Evolutionary conservation across 2,113 vertebrate genomes (phyloP).

Genomic region (Bos indicus): DNA sequence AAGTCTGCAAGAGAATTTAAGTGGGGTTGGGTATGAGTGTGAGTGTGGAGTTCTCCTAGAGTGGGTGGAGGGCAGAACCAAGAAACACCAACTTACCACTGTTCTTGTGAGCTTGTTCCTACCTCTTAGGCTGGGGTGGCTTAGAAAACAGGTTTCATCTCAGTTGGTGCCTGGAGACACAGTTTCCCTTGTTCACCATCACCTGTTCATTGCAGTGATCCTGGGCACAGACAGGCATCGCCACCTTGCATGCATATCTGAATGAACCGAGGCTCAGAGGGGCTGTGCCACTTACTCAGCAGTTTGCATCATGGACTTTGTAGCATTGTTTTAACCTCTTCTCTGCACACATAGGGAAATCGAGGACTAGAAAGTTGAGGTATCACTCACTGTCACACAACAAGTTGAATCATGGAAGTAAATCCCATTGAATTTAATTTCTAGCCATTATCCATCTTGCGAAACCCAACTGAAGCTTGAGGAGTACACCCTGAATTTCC

Average conservation of each 20-base stretch:
- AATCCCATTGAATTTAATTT: not conserved
- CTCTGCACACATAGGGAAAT: not conserved
- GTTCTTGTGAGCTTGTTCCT: not conserved
- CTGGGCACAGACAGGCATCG: not conserved
- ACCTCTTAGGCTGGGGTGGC: not conserved
- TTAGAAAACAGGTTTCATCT: not conserved
- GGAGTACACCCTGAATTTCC: not conserved
- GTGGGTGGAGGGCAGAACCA: not conserved
- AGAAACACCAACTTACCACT: not conserved
- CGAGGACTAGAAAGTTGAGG: not conserved
- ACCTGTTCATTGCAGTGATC: rapidly evolving
- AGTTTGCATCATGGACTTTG: not conserved
- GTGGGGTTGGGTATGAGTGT: not conserved
- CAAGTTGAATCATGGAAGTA: not conserved
- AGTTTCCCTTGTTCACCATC: not conserved
- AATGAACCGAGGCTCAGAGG: not conserved
- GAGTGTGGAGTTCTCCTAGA: not conserved
- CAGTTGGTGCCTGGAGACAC: not conserved
- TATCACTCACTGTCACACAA: not conserved
- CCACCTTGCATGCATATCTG: rapidly evolving
- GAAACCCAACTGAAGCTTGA: not conserved
- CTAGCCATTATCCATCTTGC: not conserved
- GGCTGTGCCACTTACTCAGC: rapidly evolving
- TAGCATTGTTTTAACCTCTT: not conserved
- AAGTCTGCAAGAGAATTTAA: not conserved